These are phyloP conservation scores for Parnassius apollo DNA, from an alignment of 2,888 invertebrate species.

Conservation along the genomic window DNA sequence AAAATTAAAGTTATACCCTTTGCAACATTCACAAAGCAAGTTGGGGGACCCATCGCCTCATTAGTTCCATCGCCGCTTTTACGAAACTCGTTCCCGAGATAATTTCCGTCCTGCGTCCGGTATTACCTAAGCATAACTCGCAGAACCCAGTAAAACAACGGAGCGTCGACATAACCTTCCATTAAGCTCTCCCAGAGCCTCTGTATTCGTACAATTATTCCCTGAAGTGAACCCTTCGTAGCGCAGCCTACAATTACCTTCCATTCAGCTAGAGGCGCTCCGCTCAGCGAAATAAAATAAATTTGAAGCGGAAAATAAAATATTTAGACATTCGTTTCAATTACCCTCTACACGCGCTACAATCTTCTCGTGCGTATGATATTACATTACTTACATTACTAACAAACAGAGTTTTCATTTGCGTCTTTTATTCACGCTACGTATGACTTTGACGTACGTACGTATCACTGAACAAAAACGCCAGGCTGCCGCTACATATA, in stretches of 20 bases:
- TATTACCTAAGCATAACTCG: slow-evolving; percentile 59
- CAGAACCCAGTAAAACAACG: slow-evolving; percentile 59
- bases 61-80: slow-evolving; percentile 74
- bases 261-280: slow-evolving; percentile 69
- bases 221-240: slow-evolving; percentile 73
- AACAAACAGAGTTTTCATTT: slow-evolving; percentile 44
- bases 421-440: slow-evolving; percentile 45
- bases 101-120: slow-evolving; percentile 76
- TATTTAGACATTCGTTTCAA: slow-evolving; percentile 65
- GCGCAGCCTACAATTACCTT: slow-evolving; percentile 76
- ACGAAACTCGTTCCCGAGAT: slow-evolving; percentile 74
- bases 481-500: too few species aligned
- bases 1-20: slow-evolving; percentile 71
- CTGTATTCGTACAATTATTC: slow-evolving; percentile 77
- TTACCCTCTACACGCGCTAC: slow-evolving; percentile 44
- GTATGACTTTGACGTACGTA: slow-evolving; percentile 24
- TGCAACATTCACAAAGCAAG: slow-evolving; percentile 69
- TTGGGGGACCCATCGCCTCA: slow-evolving; percentile 69
- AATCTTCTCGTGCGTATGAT: slow-evolving; percentile 18
- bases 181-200: slow-evolving; percentile 76
- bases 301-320: slow-evolving; percentile 74
- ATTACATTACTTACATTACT: slow-evolving; percentile 4
- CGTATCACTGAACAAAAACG: too few species aligned
- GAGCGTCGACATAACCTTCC: slow-evolving; percentile 63
- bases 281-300: slow-evolving; percentile 64